Evolutionary conservation across 2,888 invertebrate species (phyloP).

Genomic region (Petrophora chlorosata): DNA sequence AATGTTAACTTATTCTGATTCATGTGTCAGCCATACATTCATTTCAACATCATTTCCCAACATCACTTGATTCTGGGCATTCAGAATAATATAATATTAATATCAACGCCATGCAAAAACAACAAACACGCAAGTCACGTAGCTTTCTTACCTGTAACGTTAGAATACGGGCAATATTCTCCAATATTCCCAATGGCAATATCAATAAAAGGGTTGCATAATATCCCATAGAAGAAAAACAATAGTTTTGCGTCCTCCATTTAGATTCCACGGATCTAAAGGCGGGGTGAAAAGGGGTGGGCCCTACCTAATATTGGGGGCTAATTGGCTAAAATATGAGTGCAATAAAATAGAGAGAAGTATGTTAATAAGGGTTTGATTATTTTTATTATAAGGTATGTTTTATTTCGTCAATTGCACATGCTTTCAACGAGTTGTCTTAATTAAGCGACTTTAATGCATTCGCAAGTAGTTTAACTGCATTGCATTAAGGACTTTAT

Average conservation of each 20-base stretch:
- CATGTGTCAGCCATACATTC: background rate
- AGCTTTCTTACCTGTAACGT: too few species aligned
- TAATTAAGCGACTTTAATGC: too few species aligned
- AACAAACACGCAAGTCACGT: too few species aligned
- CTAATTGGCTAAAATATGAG: slow-evolving; percentile 65
- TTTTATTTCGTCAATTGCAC: too few species aligned
- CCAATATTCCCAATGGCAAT: slow-evolving; percentile 27
- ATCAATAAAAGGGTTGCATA: slow-evolving; percentile 41
- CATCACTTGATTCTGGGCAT: background rate
- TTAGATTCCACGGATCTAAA: slow-evolving; percentile 46
- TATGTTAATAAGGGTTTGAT: background rate
- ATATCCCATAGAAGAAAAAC: slow-evolving; percentile 45
- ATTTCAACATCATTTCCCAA: background rate
- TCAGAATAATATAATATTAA: too few species aligned
- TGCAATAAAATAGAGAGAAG: slow-evolving; percentile 39
- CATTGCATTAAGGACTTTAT: too few species aligned
- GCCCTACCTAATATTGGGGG: slow-evolving; percentile 42
- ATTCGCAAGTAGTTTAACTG: too few species aligned
- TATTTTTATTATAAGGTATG: background rate
- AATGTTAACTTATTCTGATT: slow-evolving; percentile 4
- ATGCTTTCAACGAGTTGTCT: background rate
- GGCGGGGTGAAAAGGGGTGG: slow-evolving; percentile 66
- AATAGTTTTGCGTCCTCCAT: slow-evolving; percentile 51
- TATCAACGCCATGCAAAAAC: too few species aligned
- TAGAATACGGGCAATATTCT: background rate